A percentile compares a stretch with the other conserved stretches of the same genome.
phyloP scores from a whole-genome alignment of 2,113 vertebrate species.

The Onychorhynchus coronatus region DNA sequence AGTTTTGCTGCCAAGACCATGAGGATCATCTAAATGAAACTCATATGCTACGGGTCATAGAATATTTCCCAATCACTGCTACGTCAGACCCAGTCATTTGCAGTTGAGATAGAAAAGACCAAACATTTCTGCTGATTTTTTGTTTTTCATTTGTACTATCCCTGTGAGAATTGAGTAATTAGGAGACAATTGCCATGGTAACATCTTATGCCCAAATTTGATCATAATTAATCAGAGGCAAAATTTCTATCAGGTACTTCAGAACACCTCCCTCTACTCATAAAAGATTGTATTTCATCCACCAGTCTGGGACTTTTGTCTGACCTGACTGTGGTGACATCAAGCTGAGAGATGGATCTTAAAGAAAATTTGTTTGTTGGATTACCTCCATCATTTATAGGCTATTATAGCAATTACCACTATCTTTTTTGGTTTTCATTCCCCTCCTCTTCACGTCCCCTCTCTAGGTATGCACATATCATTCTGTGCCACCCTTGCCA shows the following conservation, averaged over 20 bases:
- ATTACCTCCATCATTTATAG: background rate
- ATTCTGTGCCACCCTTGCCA: background rate
- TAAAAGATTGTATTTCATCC: background rate
- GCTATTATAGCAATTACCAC: background rate
- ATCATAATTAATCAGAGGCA: background rate
- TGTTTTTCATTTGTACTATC: background rate
- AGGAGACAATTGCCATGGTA: conserved; percentile 21
- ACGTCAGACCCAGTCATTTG: background rate
- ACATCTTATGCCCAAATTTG: background rate
- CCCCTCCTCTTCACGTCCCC: background rate
- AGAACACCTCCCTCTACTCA: background rate
- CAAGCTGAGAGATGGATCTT: background rate
- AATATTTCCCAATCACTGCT: background rate
- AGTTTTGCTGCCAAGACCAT: background rate
- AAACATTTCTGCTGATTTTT: background rate
- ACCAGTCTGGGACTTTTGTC: background rate
- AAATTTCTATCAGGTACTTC: background rate
- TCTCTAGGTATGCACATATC: background rate
- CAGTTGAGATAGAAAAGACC: background rate
- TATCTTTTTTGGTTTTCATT: background rate
- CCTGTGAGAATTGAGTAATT: background rate
- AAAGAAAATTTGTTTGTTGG: background rate
- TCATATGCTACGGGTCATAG: background rate
- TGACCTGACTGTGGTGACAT: background rate
- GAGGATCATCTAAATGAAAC: conserved; percentile 37